Evolutionary conservation across 2,888 invertebrate species (phyloP), one percentile per base, ranked within the genome.

Genomic region (Boloria selene): DNA sequence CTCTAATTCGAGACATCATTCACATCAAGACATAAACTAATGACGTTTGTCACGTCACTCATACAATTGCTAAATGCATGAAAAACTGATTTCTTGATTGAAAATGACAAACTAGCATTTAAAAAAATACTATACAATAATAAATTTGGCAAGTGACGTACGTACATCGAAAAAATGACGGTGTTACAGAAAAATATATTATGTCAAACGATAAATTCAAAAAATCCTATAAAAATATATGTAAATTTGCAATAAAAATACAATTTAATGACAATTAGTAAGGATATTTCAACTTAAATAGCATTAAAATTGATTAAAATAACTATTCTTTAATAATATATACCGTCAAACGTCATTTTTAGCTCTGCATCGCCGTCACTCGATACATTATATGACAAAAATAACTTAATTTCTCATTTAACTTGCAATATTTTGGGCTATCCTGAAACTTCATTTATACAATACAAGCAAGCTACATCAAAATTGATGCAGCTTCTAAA

Each of bases 1-100:
- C 81, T 79, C 77, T 69, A 70, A 82, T 84, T 84, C 81, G 84
- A 86, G 82, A 78, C 78, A 79, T 76, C 70, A 65, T 64, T 69
- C 54, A 64, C 51, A 61, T 61, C 70, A 69, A 60, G 62, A 68
- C 66, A 70, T 69, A 72, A 68, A 45, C 26, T 56, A 16, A 26
- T 45, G 44, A 56, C 45, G 44, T 22, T 17, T 18, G 64, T 70
- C 65, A 62, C 66, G 45, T 59, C 52, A 61, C 56, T 64, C 59
- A 67, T 60, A 67, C 64, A 49, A 47, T 59, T 47, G 49, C 7
- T 56, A 56, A 56, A 56, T 56, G 56, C 45, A 56, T 56, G 56
- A 56, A 56, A 56, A 45, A 56, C 45, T 18, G 56, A 7, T 44
- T 55, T 61, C 18, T 52, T 49, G 53, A 13, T 51, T 22, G 4